A percentile compares a stretch with the other conserved stretches of the same genome.
Conservation (phyloP, 2,888 invertebrate genomes). For the Tricholauxania praeusta region DNA sequence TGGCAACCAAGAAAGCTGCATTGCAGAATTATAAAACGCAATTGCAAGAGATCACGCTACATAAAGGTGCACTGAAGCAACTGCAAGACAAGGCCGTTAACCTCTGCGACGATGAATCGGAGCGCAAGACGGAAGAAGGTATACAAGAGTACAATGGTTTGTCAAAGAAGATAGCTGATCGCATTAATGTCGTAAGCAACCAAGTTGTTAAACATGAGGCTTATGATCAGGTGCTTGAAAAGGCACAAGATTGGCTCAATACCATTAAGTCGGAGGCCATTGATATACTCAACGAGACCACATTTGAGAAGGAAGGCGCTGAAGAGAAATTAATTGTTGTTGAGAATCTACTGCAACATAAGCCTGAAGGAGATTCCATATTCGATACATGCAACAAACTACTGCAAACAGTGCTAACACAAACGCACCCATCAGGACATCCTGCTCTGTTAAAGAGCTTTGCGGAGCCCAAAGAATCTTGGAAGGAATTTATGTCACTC, state of each 20-base stretch:
- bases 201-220: constrained; percentile 86
- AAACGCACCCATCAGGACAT: constrained; percentile 84
- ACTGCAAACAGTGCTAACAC: constrained; percentile 78
- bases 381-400: constrained; percentile 78
- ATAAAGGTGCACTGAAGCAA: constrained; percentile 86
- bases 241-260: constrained; percentile 84
- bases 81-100: constrained; percentile 84
- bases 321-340: constrained; percentile 81
- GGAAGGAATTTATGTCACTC: constrained; percentile 80
- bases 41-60: constrained; percentile 87
- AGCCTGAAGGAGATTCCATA: constrained; percentile 79
- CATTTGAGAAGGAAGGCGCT: constrained; percentile 83
- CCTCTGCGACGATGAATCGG: constrained; percentile 84
- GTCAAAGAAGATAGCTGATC: constrained; percentile 75
- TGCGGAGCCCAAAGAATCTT: constrained; percentile 79
- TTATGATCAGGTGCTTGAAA: constrained; percentile 84
- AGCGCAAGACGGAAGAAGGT: constrained; percentile 79
- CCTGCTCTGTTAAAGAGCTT: constrained; percentile 79
- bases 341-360: constrained; percentile 80
- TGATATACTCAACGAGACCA: constrained; percentile 81
- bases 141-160: constrained; percentile 79
- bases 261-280: constrained; percentile 84
- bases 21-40: constrained; percentile 84
- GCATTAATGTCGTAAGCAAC: constrained; percentile 76
- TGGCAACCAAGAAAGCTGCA: constrained; percentile 90